Evolutionary conservation across 2,888 invertebrate genomes (phyloP), one percentile per base, ranked within the genome.

Genomic region (Melinaea marsaeus): DNA sequence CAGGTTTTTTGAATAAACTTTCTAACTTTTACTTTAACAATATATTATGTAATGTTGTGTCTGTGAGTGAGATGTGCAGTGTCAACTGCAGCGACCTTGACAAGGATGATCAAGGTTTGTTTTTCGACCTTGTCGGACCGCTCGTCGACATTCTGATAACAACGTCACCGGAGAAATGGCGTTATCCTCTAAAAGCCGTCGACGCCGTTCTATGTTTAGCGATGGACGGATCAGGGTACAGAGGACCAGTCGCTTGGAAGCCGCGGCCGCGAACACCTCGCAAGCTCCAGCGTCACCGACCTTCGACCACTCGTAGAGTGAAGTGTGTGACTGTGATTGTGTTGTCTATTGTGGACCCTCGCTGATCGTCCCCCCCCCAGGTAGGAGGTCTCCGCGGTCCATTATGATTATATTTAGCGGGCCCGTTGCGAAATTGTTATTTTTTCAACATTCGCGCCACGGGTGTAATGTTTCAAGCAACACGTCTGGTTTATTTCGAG

Each of bases 271-370:
- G 88, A 84, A 78, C 86, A 85, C 81, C 86, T 81, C 85, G 86
- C 86, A 77, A 78, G 82, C 84, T 86, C 85, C 87, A 86, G 86
- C 86, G 82, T 69, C 73, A 75, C 76, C 85, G 85, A 86, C 84
- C 85, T 79, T 83, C 86, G 87, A 88, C 88, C 88, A 88, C 88
- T 87, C 74, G 81, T 69, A 78, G 89, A 88, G 88, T 88, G 88
- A 88, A 85, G 90, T 88, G 88, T 85, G 86, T 88, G 88, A 81
- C 83, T 86, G 88, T 88, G 89, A 83, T 84, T 80, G 89, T 88
- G 86, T 80, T 81, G 63, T 69, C 65, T 65, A 75, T 75, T 74
- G 74, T 73, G 74, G 72, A 79, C 75, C 71, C 59, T 58, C 58
- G 57, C 65, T 65, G 67, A 63, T 64, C 64, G 32, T 45, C 58